Percentiles rank a stretch among this genome's conserved stretches.
Conservation (phyloP, 2,113 vertebrate genomes). For the Galemys pyrenaicus region DNA sequence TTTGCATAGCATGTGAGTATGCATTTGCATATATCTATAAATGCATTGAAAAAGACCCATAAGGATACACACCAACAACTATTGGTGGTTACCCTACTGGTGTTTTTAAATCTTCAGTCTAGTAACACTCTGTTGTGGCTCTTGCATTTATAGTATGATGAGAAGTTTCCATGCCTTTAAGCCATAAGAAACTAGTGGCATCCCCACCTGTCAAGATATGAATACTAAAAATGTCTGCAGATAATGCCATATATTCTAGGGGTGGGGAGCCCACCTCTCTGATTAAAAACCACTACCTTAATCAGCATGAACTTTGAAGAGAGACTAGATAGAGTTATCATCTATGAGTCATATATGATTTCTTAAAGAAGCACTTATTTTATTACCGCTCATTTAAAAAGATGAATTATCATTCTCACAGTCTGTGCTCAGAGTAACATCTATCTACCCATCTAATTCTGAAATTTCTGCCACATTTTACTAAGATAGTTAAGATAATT, state of each 20-base stretch:
- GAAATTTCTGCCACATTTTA: not conserved
- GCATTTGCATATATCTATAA: not conserved
- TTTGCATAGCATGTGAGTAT: not conserved
- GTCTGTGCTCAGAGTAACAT: not conserved
- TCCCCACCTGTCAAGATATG: no score
- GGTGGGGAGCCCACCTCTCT: not conserved
- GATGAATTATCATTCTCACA: not conserved
- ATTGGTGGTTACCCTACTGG: not conserved
- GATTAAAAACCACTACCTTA: not conserved
- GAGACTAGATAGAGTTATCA: not conserved
- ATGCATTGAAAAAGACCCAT: not conserved
- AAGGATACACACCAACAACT: not conserved
- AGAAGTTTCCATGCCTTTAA: not conserved
- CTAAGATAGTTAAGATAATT: conserved; percentile 21
- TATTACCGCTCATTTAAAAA: not conserved
- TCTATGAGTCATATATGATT: not conserved
- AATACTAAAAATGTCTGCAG: not conserved
- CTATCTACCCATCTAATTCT: not conserved
- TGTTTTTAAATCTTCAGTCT: not conserved
- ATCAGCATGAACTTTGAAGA: not conserved
- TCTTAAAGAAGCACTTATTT: not conserved
- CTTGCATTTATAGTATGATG: accelerated
- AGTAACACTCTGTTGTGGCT: not conserved
- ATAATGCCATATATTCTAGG: not conserved
- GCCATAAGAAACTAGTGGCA: not conserved